Conservation (phyloP, 2,113 vertebrate species). For the Thymallus thymallus region DNA sequence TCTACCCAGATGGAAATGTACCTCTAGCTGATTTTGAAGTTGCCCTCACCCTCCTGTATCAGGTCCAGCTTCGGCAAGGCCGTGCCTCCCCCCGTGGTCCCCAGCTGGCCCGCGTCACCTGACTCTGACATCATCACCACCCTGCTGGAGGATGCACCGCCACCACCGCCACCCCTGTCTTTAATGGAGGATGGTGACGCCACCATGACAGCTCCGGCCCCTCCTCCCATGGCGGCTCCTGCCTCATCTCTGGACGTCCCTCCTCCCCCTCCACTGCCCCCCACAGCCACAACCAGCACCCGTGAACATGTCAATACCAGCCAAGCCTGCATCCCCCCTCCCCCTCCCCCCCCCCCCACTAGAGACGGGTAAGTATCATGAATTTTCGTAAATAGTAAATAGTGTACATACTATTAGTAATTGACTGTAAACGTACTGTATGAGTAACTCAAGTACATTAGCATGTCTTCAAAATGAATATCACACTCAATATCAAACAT, state of each 20-base stretch:
- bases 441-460: too few relatives aligned
- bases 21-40: too few relatives aligned
- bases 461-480: neutral
- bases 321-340: conserved; percentile 12
- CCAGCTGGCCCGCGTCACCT: conserved; percentile 36
- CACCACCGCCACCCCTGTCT: conserved; percentile 35
- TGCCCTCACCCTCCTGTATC: neutral
- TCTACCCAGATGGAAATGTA: too few relatives aligned
- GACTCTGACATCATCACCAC: conserved; percentile 57
- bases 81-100: conserved; percentile 63
- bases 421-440: too few relatives aligned
- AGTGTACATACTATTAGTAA: too few relatives aligned
- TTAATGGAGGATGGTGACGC: conserved; percentile 1
- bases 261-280: conserved; percentile 27
- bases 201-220: neutral
- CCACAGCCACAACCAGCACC: conserved; percentile 23
- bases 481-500: neutral
- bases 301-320: conserved; percentile 25
- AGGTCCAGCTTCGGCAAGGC: conserved; percentile 72
- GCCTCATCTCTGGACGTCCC: neutral
- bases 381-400: too few relatives aligned
- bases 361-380: conserved; percentile 62
- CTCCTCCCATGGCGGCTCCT: conserved; percentile 29
- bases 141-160: conserved; percentile 36
- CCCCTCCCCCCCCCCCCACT: conserved; percentile 40